Percentiles rank a stretch among this genome's conserved stretches.
These are phyloP conservation scores for Dendrolimus punctatus DNA, from an alignment of 1,140 invertebrate genomes.

Conservation along the genomic window DNA sequence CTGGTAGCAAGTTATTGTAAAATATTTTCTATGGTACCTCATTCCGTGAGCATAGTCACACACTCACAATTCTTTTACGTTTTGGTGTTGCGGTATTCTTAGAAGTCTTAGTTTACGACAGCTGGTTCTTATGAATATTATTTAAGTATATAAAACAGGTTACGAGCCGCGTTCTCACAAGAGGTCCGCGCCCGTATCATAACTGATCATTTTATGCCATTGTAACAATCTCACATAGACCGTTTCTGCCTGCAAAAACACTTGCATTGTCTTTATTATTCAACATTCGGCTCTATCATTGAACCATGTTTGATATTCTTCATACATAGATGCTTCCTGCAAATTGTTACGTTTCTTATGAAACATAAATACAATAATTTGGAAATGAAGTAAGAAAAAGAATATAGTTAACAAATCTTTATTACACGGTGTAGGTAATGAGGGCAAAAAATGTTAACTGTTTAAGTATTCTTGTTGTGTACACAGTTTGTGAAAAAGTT, in stretches of 20 bases:
- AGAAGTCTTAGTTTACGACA: slow-evolving; percentile 24
- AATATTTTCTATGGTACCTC: too few relatives aligned
- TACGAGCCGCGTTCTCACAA: slow-evolving; percentile 35
- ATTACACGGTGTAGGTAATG: slow-evolving; percentile 22
- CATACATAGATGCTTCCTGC: too few relatives aligned
- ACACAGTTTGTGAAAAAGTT: slow-evolving; percentile 48
- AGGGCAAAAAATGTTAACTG: slow-evolving; percentile 32
- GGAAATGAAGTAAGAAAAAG: too few relatives aligned
- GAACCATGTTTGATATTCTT: too few relatives aligned
- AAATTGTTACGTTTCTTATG: too few relatives aligned
- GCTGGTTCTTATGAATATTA: slow-evolving; percentile 41
- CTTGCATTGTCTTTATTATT: slow-evolving; percentile 46
- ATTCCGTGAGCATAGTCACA: too few relatives aligned
- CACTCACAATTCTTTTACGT: too few relatives aligned
- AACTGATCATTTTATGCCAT: slow-evolving; percentile 66
- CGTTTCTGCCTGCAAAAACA: slow-evolving; percentile 41
- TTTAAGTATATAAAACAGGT: slow-evolving; percentile 50
- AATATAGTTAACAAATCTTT: not conserved
- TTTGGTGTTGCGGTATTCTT: slow-evolving; percentile 1
- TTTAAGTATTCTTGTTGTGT: slow-evolving; percentile 50
- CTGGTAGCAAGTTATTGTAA: too few relatives aligned
- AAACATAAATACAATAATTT: too few relatives aligned
- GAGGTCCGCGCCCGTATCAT: slow-evolving; percentile 40
- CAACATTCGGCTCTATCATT: slow-evolving; percentile 18
- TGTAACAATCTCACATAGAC: slow-evolving; percentile 61